Evolutionary conservation across 2,888 invertebrate genomes (phyloP).

Genomic region (Drosophila anceps): DNA sequence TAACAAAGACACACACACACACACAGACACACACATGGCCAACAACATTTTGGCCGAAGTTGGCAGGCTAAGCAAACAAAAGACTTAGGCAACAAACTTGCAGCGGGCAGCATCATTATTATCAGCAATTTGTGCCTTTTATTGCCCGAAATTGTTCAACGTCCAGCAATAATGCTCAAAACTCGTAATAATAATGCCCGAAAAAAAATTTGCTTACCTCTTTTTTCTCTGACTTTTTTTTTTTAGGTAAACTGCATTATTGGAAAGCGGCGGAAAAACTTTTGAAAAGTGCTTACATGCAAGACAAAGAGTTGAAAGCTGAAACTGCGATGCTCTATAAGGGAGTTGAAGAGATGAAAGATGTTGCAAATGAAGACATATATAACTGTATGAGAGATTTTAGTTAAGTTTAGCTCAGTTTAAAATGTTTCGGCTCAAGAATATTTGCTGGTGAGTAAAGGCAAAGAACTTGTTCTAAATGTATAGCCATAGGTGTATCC

Average conservation of each 20-base stretch:
- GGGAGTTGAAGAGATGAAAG: not conserved
- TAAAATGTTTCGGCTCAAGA: not conserved
- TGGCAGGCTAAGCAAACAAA: slow-evolving; percentile 59
- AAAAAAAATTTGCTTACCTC: slow-evolving; percentile 50
- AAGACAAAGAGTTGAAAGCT: not conserved
- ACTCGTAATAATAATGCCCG: slow-evolving; percentile 67
- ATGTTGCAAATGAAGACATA: not conserved
- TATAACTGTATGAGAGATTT: not conserved
- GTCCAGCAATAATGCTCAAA: slow-evolving; percentile 75
- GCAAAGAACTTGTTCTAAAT: too few species aligned
- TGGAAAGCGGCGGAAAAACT: slow-evolving; percentile 71
- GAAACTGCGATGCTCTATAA: slow-evolving; percentile 10
- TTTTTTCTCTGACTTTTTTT: slow-evolving; percentile 17
- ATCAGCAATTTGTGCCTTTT: slow-evolving; percentile 74
- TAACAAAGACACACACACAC: slow-evolving; percentile 51
- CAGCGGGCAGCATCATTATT: slow-evolving; percentile 63
- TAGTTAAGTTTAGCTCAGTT: not conserved
- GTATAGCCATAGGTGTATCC: too few species aligned
- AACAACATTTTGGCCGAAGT: slow-evolving; percentile 24
- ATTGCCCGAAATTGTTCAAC: slow-evolving; percentile 75
- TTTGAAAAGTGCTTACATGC: slow-evolving; percentile 36
- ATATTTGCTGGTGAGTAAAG: not conserved
- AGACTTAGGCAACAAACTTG: slow-evolving; percentile 73
- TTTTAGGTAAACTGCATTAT: slow-evolving; percentile 54
- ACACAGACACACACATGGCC: slow-evolving; percentile 17